Percentiles rank a stretch among this genome's conserved stretches.
Evolutionary conservation across 2,888 invertebrate genomes (phyloP).

Genomic region (Argynnis bischoffii): DNA sequence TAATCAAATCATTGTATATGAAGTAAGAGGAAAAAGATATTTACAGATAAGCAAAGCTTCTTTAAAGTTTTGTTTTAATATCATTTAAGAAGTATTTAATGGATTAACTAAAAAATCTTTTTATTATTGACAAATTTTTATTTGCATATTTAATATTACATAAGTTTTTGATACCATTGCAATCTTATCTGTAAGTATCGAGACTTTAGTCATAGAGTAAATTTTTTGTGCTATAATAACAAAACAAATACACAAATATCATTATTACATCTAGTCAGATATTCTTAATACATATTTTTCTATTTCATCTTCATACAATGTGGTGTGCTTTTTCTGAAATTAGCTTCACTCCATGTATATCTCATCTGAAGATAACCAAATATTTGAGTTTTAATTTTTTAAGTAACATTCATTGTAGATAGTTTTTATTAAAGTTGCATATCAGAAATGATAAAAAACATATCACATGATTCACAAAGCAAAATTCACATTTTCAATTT

Average conservation of each 20-base stretch:
- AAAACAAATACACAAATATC: constrained; percentile 11
- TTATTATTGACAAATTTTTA: not conserved
- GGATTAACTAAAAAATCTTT: not conserved
- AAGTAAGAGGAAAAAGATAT: constrained; percentile 25
- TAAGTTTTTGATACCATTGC: not conserved
- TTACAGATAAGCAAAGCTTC: constrained; percentile 25
- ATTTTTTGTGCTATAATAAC: constrained; percentile 5
- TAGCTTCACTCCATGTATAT: not conserved
- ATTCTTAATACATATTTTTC: constrained; percentile 70
- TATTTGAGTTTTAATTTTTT: not conserved
- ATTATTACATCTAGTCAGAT: constrained; percentile 58
- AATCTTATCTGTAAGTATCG: constrained; percentile 26
- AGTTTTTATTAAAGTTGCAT: constrained; percentile 34
- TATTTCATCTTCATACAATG: constrained; percentile 57
- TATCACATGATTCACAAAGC: constrained; percentile 24
- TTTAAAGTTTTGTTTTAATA: not conserved
- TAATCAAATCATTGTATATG: constrained; percentile 13
- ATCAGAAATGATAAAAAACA: constrained; percentile 36
- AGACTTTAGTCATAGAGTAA: constrained; percentile 11
- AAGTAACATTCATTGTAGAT: not conserved
- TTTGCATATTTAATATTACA: not conserved
- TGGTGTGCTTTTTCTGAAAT: constrained; percentile 57
- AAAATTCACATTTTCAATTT: not conserved
- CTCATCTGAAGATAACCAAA: not conserved
- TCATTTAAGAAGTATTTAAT: constrained; percentile 2